A percentile compares a stretch with the other conserved stretches of the same genome.
Evolutionary conservation across 2,797 vertebrate species (phyloP).

Genomic region (Pantherophis alleghaniensis): DNA sequence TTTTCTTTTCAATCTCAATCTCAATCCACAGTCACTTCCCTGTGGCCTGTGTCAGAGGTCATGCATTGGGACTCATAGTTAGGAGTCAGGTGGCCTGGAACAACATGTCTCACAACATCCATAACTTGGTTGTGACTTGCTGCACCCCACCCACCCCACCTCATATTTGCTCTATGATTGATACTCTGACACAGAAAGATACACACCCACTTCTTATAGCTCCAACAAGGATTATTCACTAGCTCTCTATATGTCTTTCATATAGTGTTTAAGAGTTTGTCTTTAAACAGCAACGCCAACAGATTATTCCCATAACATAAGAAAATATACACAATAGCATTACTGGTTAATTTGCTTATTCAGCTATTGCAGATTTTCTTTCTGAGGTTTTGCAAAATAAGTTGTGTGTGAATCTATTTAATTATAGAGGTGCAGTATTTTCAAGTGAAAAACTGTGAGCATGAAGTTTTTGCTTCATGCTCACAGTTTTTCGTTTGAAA

Average conservation of each 20-base stretch:
- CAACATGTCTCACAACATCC: not conserved
- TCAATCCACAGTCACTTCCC: not conserved
- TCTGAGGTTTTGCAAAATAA: not conserved
- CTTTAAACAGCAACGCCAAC: not conserved
- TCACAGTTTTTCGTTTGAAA: not conserved
- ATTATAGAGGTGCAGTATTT: too few relatives aligned
- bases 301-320: not conserved
- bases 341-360: not conserved
- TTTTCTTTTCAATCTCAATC: not conserved
- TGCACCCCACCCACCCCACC: not conserved
- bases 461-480: not conserved
- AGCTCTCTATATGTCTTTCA: not conserved
- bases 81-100: slow-evolving; percentile 6
- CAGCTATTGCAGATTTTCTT: not conserved
- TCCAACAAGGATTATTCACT: not conserved
- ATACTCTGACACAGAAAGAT: not conserved
- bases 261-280: not conserved
- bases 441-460: too few relatives aligned
- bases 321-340: not conserved
- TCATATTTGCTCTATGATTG: not conserved
- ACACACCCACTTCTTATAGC: not conserved
- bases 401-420: too few relatives aligned
- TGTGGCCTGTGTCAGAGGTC: not conserved
- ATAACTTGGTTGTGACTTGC: not conserved
- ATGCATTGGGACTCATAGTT: not conserved